phyloP scores from a whole-genome alignment of 2,113 vertebrate genomes.

The Coreoperca whiteheadi region DNA sequence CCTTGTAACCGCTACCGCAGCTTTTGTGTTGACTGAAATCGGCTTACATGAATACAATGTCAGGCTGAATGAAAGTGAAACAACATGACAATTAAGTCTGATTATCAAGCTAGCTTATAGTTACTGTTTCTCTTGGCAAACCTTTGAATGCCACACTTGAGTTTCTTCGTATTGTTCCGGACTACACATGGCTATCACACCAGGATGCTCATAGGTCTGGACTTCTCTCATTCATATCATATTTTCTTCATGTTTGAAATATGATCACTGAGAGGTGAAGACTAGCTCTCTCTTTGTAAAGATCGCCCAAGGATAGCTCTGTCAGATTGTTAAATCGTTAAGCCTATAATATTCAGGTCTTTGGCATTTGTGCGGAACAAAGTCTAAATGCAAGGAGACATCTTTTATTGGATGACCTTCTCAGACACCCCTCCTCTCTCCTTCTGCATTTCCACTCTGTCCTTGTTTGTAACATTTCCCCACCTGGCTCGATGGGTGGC shows the following conservation, averaged over 20 bases:
- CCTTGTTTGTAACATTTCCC: conserved; percentile 39
- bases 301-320: conserved; percentile 30
- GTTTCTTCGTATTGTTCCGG: neutral
- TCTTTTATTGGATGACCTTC: conserved; percentile 74
- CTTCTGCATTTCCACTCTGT: conserved; percentile 24
- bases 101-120: neutral
- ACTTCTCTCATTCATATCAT: neutral
- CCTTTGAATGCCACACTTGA: neutral
- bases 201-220: neutral
- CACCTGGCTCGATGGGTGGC: conserved; percentile 11
- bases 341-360: conserved; percentile 47
- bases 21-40: neutral
- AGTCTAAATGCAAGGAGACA: conserved; percentile 71
- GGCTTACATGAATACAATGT: too few relatives aligned
- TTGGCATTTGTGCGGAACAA: conserved; percentile 58
- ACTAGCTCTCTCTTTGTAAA: neutral
- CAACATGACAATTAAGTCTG: neutral
- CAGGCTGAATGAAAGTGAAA: neutral
- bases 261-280: conserved; percentile 7
- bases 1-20: neutral
- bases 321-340: conserved; percentile 46
- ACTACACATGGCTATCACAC: neutral
- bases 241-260: conserved; percentile 2
- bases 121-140: neutral
- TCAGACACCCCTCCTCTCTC: conserved; percentile 46